Evolutionary conservation across 2,797 vertebrate genomes (phyloP), one percentile per base, ranked within the genome.

Genomic region (Myotis vivesi): DNA sequence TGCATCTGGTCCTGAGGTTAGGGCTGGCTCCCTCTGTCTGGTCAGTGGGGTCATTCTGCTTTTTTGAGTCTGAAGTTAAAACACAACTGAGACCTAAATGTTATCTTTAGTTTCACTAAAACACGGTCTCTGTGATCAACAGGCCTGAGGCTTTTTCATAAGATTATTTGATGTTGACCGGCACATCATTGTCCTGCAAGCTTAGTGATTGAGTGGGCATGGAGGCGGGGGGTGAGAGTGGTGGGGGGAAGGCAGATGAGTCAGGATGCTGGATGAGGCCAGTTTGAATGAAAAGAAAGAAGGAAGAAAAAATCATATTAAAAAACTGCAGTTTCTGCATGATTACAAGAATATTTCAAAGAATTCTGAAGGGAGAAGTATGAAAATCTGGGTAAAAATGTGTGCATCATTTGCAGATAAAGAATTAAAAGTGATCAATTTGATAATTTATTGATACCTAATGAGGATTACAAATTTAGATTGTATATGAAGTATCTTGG

Each of bases 331-430:
- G 20, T 77, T 36, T 77, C 49, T 55, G n/a, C 49, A 55, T 77
- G 20, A 33, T 36, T 53, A 55, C 49, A 77, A 77, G 23, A 55
- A 23, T 15, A 87, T 71, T 79, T 90, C 8, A 80, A 90, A 62
- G 3, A 89, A 68, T 81, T 68, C 20, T 72, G n/a, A 53, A 91
- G 17, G 41, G 4, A 69, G 36, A 79, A 75, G 23, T 72, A 68
- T 13, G 1, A 59, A 12, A 49, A 19, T 57, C 7, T 64, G 51
- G 6, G 72, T 87, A 57, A 30, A 84, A 95, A 87, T 66, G 30
- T 86, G 4, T 25, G 72, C 83, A 94, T 87, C 33, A 86, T 44
- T 89, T 84, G 11, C 23, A 71, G 23, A 80, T 59, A 95, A 68
- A 88, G 30, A 91, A 89, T 51, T 86, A 36, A 96, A 93, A 44